Base-by-base conservation (phyloP, 2,113 vertebrate genomes). In the Scolopax mira region DNA sequence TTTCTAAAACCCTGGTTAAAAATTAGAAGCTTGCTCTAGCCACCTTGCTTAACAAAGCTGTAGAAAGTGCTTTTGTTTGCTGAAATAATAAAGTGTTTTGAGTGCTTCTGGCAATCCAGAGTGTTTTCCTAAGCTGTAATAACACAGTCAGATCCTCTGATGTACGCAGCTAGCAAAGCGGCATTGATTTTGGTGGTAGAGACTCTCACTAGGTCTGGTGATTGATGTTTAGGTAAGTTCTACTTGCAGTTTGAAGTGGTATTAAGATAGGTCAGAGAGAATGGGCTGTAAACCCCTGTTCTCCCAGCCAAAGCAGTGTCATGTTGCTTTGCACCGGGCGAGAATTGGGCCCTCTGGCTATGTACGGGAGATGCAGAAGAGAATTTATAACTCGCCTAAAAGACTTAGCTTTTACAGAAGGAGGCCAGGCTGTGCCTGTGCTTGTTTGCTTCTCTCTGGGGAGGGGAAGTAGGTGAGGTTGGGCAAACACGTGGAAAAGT, bases 311-410 rank as follows among this genome's bases (percentile, higher is more conserved):
- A 89, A 89, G 64, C 57, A 52, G 57, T 0, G 0, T 41, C 7
- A 0, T 4, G 35, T 31, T 90, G 35, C 39, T 84, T 67, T 0
- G 3, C 41, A 66, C 27, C 0, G 0, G 30, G 15, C 0, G 5
- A 93, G 86, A 94, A 85, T 0, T 17, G 37, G 19, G n/a, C 44
- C 88, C 83, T 90, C 77, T 0, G 0, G 90, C 13, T 3, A 81
- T 17, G 27, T 22, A 24, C 0, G 0, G 79, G 89, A 82, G 73
- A 69, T 73, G 80, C 51, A 91, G 49, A 83, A 79, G 71, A 73
- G 24, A 62, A 46, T 67, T 73, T 82, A 49, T 27, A 91, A 73
- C 57, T 89, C 22, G 0, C 4, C 41, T 73, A 70, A 44, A 79
- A 93, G 52, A 69, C 31, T 51, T 44, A 49, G 71, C 31, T 89